Conservation (phyloP, 2,797 vertebrate species). For the Scarus forsteni region DNA sequence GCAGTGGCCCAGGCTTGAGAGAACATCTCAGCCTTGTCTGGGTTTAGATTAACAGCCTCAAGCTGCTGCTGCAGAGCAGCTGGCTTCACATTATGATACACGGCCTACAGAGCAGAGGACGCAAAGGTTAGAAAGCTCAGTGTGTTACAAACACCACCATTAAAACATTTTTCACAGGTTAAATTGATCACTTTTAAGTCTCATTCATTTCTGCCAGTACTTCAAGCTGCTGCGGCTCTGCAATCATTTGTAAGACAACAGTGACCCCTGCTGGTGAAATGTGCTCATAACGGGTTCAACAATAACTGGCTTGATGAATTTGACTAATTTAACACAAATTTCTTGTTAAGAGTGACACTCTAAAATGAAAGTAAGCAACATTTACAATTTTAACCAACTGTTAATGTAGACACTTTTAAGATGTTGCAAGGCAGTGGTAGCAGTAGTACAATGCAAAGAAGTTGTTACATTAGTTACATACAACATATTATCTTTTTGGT, state of each 20-base stretch:
- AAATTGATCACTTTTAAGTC: not conserved
- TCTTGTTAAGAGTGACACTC: not conserved
- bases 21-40: conserved; percentile 91
- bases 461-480: no score
- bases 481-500: no score
- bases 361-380: not conserved
- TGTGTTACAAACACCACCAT: not conserved
- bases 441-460: no score
- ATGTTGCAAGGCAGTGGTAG: not conserved
- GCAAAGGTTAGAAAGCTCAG: not conserved
- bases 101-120: conserved; percentile 82
- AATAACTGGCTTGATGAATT: not conserved
- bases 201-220: not conserved
- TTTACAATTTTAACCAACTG: not conserved
- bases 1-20: conserved; percentile 86
- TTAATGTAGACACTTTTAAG: not conserved
- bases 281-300: not conserved
- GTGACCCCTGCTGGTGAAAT: conserved; percentile 68
- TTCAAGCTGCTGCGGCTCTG: not conserved
- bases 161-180: not conserved
- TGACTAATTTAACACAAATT: no score
- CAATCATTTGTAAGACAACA: conserved; percentile 48
- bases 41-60: conserved; percentile 85
- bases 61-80: conserved; percentile 90
- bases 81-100: conserved; percentile 94